A percentile compares a stretch with the other conserved stretches of the same genome.
These are phyloP conservation scores for Trachelus tabidus DNA, from an alignment of 2,888 invertebrate genomes.

Conservation along the genomic window DNA sequence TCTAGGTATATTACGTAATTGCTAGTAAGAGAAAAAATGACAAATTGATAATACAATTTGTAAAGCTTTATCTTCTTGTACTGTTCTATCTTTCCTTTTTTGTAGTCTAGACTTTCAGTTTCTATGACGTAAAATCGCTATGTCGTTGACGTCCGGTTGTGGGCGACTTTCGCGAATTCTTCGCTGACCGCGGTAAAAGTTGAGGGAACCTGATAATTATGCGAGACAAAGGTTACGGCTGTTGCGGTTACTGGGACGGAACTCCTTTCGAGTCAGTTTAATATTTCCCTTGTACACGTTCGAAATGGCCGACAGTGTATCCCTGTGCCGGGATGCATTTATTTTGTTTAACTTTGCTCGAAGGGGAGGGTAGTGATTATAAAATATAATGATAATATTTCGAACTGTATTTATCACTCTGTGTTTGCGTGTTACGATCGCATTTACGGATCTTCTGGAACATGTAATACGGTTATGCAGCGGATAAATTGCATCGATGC, in stretches of 20 bases:
- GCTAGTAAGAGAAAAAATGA: background rate
- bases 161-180: background rate
- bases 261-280: slow-evolving; percentile 12
- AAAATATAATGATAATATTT: background rate
- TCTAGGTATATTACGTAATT: background rate
- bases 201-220: slow-evolving; percentile 22
- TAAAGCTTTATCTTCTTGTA: background rate
- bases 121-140: background rate
- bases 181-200: background rate
- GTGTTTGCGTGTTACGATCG: too few relatives aligned
- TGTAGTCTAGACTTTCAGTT: background rate
- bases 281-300: background rate
- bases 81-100: background rate
- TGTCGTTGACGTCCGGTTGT: background rate
- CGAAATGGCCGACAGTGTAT: background rate
- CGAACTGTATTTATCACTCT: background rate
- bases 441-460: background rate
- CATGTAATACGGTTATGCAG: background rate
- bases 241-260: slow-evolving; percentile 34
- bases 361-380: background rate
- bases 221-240: slow-evolving; percentile 32
- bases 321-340: background rate
- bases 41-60: background rate
- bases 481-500: background rate
- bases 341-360: background rate